Evolutionary conservation across 2,797 vertebrate species (phyloP), one percentile per base, ranked within the genome.

Genomic region (Acanthopagrus latus): DNA sequence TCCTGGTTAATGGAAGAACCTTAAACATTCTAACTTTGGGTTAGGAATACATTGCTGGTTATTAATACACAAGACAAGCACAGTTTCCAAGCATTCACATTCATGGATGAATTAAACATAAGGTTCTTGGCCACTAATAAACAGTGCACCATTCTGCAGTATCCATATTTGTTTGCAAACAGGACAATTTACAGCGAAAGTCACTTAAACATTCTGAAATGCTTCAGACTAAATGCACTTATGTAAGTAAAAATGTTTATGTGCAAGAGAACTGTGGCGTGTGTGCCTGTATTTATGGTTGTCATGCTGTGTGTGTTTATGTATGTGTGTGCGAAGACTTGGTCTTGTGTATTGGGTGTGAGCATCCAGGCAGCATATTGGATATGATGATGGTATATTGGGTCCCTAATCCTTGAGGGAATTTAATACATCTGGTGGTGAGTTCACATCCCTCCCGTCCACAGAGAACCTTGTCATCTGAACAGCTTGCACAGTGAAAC

Each of bases 351-450:
- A 43, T 69, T 76, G 50, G 14, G 43, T 78, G 74, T 71, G 54
- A 62, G 76, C 83, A 68, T 79, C 81, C 77, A 88, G 78, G 78
- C 81, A 75, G 74, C 70, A 84, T 85, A 89, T 91, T 90, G 82
- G 80, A 89, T 88, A 73, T 72, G 80, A 85, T 80, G 80, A 84
- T 69, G 82, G 63, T 74, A 81, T 86, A 90, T 89, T 89, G 73
- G 73, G 65, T 75, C 54, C 63, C 63, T 80, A 85, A 85, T 82
- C 82, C 82, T 74, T 20, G 14, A 29, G 78, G 74, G 74, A 74
- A 66, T 81, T 71, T 18, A 78, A 74, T 70, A 67, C 75, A 75
- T 85, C 63, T 75, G 59, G 70, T 71, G 64, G 60, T 52, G 74
- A 84, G 75, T 80, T 81, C 73, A 71, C 72, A 55, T 67, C 38